Evolutionary conservation across 2,113 vertebrate genomes (phyloP).

Genomic region (Oreochromis tanganicae): DNA sequence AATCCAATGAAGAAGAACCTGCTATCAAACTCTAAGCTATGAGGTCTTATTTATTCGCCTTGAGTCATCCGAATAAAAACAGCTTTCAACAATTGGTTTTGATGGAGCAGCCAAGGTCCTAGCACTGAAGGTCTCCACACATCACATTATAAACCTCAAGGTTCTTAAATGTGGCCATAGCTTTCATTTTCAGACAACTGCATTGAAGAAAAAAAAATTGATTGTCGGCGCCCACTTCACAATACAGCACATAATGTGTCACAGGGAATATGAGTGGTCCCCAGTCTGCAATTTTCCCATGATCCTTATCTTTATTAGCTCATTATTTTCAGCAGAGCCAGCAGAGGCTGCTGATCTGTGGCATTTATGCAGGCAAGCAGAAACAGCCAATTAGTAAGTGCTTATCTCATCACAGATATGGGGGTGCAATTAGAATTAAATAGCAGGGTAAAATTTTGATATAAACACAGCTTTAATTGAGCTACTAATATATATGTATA

Average conservation of each 20-base stretch:
- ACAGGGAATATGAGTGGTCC: slow-evolving; percentile 35
- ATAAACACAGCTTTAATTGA: slow-evolving; percentile 3
- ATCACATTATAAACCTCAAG: background rate
- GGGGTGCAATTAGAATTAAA: slow-evolving; percentile 43
- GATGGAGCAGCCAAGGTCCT: background rate
- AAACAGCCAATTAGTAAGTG: slow-evolving; percentile 61
- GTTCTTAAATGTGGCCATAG: background rate
- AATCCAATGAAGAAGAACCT: background rate
- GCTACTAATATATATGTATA: background rate
- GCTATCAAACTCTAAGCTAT: background rate
- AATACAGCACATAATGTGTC: slow-evolving; percentile 10
- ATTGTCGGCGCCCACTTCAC: slow-evolving; percentile 5
- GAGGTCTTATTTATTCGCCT: background rate
- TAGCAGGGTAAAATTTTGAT: slow-evolving; percentile 10
- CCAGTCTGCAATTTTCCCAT: slow-evolving; percentile 60
- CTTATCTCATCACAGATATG: slow-evolving; percentile 57
- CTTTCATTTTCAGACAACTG: slow-evolving; percentile 3
- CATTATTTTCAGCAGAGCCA: slow-evolving; percentile 58
- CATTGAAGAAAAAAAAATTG: background rate
- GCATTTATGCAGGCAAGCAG: slow-evolving; percentile 51
- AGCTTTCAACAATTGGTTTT: background rate
- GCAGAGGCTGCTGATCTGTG: slow-evolving; percentile 57
- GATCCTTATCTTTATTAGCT: slow-evolving; percentile 70
- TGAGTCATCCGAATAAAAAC: background rate
- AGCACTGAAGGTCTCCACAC: background rate